A percentile compares a stretch with the other conserved stretches of the same genome.
These are phyloP conservation scores for Tapera naevia DNA, from an alignment of 2,797 vertebrate genomes.

Conservation along the genomic window DNA sequence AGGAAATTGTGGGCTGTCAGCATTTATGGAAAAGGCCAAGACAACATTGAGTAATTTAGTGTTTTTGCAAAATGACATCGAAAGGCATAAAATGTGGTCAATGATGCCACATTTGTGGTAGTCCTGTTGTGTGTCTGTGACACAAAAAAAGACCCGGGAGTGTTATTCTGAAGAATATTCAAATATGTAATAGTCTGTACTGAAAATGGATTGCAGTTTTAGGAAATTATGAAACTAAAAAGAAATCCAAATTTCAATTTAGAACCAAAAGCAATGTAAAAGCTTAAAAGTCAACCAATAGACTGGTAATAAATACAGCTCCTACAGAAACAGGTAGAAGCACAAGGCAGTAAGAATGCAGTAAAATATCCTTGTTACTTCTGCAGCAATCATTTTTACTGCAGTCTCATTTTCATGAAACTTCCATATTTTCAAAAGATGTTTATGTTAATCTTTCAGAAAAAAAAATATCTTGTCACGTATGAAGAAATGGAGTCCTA, in stretches of 20 bases:
- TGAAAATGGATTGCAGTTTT: conserved; percentile 6
- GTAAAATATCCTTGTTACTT: not conserved
- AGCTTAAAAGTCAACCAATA: not conserved
- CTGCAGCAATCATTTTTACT: not conserved
- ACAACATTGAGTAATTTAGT: conserved; percentile 56
- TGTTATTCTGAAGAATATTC: conserved; percentile 14
- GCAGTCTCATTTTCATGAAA: not conserved
- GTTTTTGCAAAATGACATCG: conserved; percentile 15
- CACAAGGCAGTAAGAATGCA: not conserved
- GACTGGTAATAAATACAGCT: not conserved
- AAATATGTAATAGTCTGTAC: not conserved
- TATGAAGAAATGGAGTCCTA: not conserved
- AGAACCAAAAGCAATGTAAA: not conserved
- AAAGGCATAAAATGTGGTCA: conserved; percentile 51
- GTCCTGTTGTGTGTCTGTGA: not conserved
- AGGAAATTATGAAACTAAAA: conserved; percentile 33
- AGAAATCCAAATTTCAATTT: conserved; percentile 21
- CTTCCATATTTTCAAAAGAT: not conserved
- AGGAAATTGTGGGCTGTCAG: conserved; percentile 74
- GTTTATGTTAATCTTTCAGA: not conserved
- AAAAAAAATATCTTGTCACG: not conserved
- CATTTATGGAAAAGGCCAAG: conserved; percentile 67
- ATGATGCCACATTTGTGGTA: not conserved
- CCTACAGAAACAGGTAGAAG: not conserved
- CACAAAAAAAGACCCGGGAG: conserved; percentile 19